Percentiles rank a stretch among this genome's conserved stretches.
Conservation (phyloP, 2,797 vertebrate species). For the Dryobates pubescens region DNA sequence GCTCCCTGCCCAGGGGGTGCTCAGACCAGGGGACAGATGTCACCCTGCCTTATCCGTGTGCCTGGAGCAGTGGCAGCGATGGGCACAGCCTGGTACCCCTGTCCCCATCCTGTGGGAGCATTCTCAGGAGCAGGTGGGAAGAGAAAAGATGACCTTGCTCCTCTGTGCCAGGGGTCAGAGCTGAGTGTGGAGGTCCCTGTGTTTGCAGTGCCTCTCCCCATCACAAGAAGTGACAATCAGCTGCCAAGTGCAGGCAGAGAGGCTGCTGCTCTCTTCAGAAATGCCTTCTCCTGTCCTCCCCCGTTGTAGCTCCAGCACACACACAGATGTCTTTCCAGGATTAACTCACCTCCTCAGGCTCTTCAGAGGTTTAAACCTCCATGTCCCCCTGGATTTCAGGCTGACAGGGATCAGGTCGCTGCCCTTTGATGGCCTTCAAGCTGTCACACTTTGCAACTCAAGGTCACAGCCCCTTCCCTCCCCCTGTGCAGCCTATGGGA, state of each 20-base stretch:
- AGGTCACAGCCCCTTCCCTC: not conserved
- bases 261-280: not conserved
- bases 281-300: not conserved
- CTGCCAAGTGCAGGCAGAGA: not conserved
- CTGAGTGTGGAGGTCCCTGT: rapidly evolving
- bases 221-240: constrained; percentile 4
- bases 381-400: not conserved
- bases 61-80: not conserved
- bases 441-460: rapidly evolving
- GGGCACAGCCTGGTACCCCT: not conserved
- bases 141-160: not conserved
- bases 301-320: not conserved
- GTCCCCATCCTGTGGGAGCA: rapidly evolving
- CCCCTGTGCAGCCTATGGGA: rapidly evolving
- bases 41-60: rapidly evolving
- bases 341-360: not conserved
- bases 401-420: too few species aligned
- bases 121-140: rapidly evolving
- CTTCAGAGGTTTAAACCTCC: not conserved
- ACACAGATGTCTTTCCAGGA: not conserved
- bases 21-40: rapidly evolving
- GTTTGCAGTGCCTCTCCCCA: not conserved
- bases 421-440: not conserved
- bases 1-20: not conserved
- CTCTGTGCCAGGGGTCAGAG: not conserved